Evolutionary conservation across 1,140 invertebrate genomes (phyloP).

Genomic region (Pomacea maculata): DNA sequence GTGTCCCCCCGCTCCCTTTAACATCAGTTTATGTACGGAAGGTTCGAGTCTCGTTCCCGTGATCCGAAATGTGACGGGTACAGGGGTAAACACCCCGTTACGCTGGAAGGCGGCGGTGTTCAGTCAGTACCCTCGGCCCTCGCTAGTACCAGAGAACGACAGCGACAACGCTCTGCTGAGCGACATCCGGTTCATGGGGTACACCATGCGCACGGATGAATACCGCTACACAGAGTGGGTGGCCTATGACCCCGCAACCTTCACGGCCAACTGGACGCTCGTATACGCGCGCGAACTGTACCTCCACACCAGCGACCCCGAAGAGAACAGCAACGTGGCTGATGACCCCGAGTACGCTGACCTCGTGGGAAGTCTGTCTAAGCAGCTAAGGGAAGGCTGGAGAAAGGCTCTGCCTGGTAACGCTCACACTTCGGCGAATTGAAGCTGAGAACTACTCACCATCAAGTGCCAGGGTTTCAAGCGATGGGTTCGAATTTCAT

Average conservation of each 20-base stretch:
- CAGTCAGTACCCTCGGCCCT: slow-evolving; percentile 40
- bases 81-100: background rate
- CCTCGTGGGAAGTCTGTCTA: slow-evolving; percentile 36
- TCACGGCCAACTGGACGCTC: slow-evolving; percentile 72
- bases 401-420: slow-evolving; percentile 15
- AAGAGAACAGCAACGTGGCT: slow-evolving; percentile 76
- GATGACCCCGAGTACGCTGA: slow-evolving; percentile 35
- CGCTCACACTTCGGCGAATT: background rate
- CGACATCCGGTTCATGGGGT: slow-evolving; percentile 76
- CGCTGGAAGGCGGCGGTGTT: slow-evolving; percentile 28
- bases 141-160: slow-evolving; percentile 74
- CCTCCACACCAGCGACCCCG: slow-evolving; percentile 71
- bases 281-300: slow-evolving; percentile 71
- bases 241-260: slow-evolving; percentile 41
- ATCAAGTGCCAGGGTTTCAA: background rate
- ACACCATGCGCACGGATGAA: slow-evolving; percentile 73
- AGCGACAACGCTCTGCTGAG: slow-evolving; percentile 69
- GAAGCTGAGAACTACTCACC: background rate
- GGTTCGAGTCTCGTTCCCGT: slow-evolving; percentile 73
- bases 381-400: slow-evolving; percentile 48
- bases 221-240: slow-evolving; percentile 85
- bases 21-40: slow-evolving; percentile 73
- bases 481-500: background rate
- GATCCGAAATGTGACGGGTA: slow-evolving; percentile 10
- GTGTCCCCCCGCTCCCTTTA: slow-evolving; percentile 65